Conservation (phyloP, 2,797 vertebrate genomes). For the Florisuga fusca region DNA sequence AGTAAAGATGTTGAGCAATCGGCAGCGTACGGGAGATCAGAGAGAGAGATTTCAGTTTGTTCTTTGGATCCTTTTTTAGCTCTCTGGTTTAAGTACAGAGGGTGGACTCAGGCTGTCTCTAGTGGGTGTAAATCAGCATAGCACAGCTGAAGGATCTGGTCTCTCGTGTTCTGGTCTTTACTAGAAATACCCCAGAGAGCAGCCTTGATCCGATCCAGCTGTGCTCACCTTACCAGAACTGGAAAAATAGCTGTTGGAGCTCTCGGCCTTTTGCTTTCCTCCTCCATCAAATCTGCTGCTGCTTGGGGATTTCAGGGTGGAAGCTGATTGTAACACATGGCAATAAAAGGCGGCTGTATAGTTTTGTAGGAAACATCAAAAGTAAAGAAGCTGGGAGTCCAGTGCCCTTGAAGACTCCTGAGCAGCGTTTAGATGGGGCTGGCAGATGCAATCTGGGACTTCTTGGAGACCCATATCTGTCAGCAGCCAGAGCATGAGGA, state of each 20-base stretch:
- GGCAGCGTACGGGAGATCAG: conserved; percentile 53
- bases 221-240: conserved; percentile 58
- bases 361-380: not conserved
- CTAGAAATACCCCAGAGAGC: conserved; percentile 56
- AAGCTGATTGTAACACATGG: not conserved
- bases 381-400: not conserved
- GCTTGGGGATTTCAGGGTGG: not conserved
- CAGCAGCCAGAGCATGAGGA: not conserved
- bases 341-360: not conserved
- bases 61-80: conserved; percentile 44
- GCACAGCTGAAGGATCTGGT: conserved; percentile 33
- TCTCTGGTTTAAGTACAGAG: not conserved
- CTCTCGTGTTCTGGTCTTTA: not conserved
- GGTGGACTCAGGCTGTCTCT: not conserved
- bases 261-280: conserved; percentile 4
- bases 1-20: conserved; percentile 77
- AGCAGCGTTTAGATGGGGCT: not conserved
- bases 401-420: not conserved
- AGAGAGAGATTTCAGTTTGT: conserved; percentile 22
- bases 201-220: conserved; percentile 49
- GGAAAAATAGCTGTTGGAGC: conserved; percentile 17
- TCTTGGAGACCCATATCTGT: fast-evolving
- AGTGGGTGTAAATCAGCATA: conserved; percentile 37
- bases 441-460: not conserved
- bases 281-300: conserved; percentile 28